Evolutionary conservation across 2,888 invertebrate genomes (phyloP), one percentile per base, ranked within the genome.

Genomic region (Lottia gigantea): DNA sequence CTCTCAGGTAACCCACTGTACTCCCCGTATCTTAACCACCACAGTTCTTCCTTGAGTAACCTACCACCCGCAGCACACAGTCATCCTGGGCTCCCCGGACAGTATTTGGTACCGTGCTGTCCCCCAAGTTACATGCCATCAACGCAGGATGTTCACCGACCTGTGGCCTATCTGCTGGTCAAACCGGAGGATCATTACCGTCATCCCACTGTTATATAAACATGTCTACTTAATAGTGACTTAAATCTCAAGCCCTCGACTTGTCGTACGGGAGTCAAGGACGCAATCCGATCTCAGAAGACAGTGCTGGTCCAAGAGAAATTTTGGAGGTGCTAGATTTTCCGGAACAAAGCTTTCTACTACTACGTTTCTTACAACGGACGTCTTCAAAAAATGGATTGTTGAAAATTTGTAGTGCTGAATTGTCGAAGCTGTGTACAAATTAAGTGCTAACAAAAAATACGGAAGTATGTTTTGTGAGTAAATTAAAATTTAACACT

Each of bases 171-270:
- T 74, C 82, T 88, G 23, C 79, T 88, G 68, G 85, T 88, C 46
- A 88, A 88, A 76, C 88, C 88, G 6, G 88, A 88, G 71, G 88
- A 88, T 64, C 86, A 86, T 76, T 86, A 85, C 75, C 76, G 86
- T 26, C 82, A 84, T 74, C 79, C 84, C 25, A 70, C 82, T 49
- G 80, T 83, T 19, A 79, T 84, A 74, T 82, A 79, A 80, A 66
- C 63, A 23, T 31, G 14, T 19, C 8, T 16, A n/a, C 15, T 14
- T 3, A 55, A 19, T 19, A 46, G 64, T 40, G 31, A 61, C 15
- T 47, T 63, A 8, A 40, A 40, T 40, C 40, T 40, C 40, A 8
- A 40, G 40, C 40, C 40, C 40, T 40, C 40, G 40, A 40, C 40
- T 40, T 40, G 40, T 40, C 40, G 8, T 40, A 40, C 6, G 40